Evolutionary conservation across 2,113 vertebrate species (phyloP), one percentile per base, ranked within the genome.

Genomic region (Pluvianellus socialis): DNA sequence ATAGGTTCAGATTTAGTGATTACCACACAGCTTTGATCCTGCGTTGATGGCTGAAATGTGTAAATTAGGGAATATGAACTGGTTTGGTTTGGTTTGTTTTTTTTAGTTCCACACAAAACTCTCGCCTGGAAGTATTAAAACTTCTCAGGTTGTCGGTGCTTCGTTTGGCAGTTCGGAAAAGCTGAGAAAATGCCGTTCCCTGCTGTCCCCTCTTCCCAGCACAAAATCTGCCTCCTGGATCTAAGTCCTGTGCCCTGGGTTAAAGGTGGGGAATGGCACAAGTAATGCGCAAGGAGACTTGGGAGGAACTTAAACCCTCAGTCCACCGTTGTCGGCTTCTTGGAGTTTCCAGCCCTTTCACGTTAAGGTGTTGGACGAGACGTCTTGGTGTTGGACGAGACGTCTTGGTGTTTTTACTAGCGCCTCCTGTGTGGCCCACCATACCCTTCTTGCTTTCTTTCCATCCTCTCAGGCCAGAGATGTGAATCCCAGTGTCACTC

Each of bases 301-400:
- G 66, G 24, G 15, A 9, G 35, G 35, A 72, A 47, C 49, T 5
- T 35, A 52, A 56, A 9, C 13, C 44, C 61, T 35, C 7, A 12
- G 14, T 63, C 61, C 26, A 52, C 27, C 5, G 1, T 22, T 22
- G 14, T 11, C n/a, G 44, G 7, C 23, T 30, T 47, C 66, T 55
- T 49, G 26, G 9, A 23, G 5, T 68, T 72, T 40, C 49, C 20
- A 17, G 30, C 59, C 23, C 10, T 7, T 73, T 67, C 20, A 10
- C 11, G 3, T 30, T 8, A 14, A 38, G 42, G 42, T 35, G 71
- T 73, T 42, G 75, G 17, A n/a, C n/a, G n/a, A n/a, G n/a, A n/a
- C n/a, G n/a, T n/a, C n/a, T n/a, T 2, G 1, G 56, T 26, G 14
- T 27, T 4, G 3, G 20, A 24, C 10, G 49, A 26, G 7, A 26